A percentile compares a stretch with the other conserved stretches of the same genome.
Conservation (phyloP, 2,888 invertebrate genomes). For the Endomychus coccineus region DNA sequence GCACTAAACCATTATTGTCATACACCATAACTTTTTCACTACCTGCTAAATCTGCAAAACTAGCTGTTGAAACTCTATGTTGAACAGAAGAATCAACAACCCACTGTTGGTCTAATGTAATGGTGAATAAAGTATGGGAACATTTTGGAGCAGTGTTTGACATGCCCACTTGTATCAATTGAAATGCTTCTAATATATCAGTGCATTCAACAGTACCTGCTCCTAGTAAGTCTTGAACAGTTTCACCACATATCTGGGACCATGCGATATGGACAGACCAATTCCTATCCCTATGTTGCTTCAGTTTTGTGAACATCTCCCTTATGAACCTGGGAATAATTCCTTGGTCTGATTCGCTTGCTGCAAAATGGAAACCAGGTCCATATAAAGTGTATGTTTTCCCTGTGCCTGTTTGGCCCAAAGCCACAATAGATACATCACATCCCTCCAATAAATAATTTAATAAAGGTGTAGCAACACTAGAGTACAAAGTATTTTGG, state of each 20-base stretch:
- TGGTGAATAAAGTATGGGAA: conserved; percentile 62
- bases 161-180: conserved; percentile 62
- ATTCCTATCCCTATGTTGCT: conserved; percentile 57
- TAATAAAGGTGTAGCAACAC: conserved; percentile 58
- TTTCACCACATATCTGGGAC: conserved; percentile 65
- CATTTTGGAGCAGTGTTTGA: conserved; percentile 50
- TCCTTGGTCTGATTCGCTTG: conserved; percentile 63
- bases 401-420: conserved; percentile 58
- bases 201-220: conserved; percentile 50
- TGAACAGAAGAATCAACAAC: conserved; percentile 60
- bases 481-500: conserved; percentile 57
- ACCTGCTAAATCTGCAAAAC: conserved; percentile 63
- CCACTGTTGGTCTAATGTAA: conserved; percentile 70
- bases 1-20: conserved; percentile 43
- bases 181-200: conserved; percentile 61
- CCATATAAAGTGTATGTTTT: conserved; percentile 70
- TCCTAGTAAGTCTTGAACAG: conserved; percentile 52
- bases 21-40: conserved; percentile 47
- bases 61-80: conserved; percentile 64
- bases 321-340: conserved; percentile 64
- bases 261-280: conserved; percentile 63
- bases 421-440: conserved; percentile 65
- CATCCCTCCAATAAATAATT: conserved; percentile 64
- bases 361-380: conserved; percentile 54
- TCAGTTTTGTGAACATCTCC: conserved; percentile 61